These are phyloP conservation scores for Punctoribates punctum DNA, from an alignment of 2,888 invertebrate species.

Conservation along the genomic window DNA sequence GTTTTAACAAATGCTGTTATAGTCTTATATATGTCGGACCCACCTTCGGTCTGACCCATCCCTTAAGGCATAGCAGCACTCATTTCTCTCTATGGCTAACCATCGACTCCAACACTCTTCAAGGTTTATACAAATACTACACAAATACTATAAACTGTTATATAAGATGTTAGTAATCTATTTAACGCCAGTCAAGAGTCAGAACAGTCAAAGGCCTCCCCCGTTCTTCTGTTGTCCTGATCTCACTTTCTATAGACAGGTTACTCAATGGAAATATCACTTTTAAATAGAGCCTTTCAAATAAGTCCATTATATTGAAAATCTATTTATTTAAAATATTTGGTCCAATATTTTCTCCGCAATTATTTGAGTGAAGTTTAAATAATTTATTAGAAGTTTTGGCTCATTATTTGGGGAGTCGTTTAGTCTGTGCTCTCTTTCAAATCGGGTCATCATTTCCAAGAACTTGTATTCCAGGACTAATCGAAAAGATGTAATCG, in stretches of 20 bases:
- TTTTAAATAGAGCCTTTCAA: neutral
- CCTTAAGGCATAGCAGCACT: conserved; percentile 21
- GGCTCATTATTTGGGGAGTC: neutral
- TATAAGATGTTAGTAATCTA: conserved; percentile 14
- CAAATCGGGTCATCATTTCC: conserved; percentile 1
- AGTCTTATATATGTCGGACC: conserved; percentile 34
- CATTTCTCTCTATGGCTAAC: neutral
- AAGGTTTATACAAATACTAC: neutral
- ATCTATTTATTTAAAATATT: conserved; percentile 22
- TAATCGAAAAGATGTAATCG: conserved; percentile 13
- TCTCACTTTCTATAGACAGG: conserved; percentile 10
- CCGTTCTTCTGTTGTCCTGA: conserved; percentile 7
- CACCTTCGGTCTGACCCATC: conserved; percentile 30
- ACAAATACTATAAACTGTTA: neutral
- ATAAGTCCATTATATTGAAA: neutral
- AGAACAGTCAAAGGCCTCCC: conserved; percentile 11
- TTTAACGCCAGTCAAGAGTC: neutral
- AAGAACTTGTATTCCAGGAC: conserved; percentile 1
- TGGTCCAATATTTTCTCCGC: neutral
- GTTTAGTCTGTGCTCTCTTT: neutral
- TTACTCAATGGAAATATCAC: neutral
- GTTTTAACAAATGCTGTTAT: conserved; percentile 26
- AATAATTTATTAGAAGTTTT: neutral
- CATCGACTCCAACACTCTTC: conserved; percentile 27
- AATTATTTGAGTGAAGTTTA: neutral